A percentile compares a stretch with the other conserved stretches of the same genome.
phyloP scores from a whole-genome alignment of 2,888 invertebrate species.

The Belgica antarctica region DNA sequence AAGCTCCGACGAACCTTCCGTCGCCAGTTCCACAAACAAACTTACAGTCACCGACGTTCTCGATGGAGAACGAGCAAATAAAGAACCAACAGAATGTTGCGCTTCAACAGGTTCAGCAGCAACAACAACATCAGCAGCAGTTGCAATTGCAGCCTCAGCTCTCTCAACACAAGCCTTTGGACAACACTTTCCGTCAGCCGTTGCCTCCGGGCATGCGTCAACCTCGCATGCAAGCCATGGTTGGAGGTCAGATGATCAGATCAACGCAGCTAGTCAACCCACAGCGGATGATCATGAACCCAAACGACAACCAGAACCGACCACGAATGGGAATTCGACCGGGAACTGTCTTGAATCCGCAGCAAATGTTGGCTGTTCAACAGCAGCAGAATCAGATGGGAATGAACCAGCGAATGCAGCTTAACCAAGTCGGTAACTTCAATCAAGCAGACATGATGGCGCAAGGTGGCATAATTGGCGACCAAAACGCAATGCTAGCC shows the following conservation, averaged over 20 bases:
- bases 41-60: constrained; percentile 44
- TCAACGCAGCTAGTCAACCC: constrained; percentile 35
- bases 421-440: constrained; percentile 5
- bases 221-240: constrained; percentile 49
- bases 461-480: constrained; percentile 7
- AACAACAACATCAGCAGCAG: constrained; percentile 43
- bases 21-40: constrained; percentile 45
- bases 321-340: constrained; percentile 51
- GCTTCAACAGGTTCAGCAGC: background rate
- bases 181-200: constrained; percentile 68
- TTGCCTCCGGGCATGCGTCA: constrained; percentile 61
- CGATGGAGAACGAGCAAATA: constrained; percentile 27
- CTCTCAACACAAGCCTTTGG: constrained; percentile 51
- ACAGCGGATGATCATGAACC: constrained; percentile 46
- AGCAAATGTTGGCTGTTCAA: constrained; percentile 45
- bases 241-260: constrained; percentile 43
- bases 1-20: constrained; percentile 52
- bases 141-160: constrained; percentile 49
- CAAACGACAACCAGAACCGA: constrained; percentile 48
- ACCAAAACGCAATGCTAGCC: constrained; percentile 9
- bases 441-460: constrained; percentile 1
- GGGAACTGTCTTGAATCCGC: constrained; percentile 45
- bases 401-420: constrained; percentile 20
- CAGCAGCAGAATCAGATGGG: constrained; percentile 43
- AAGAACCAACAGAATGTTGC: constrained; percentile 29